Percentiles rank a stretch among this genome's conserved stretches.
Evolutionary conservation across 2,888 invertebrate genomes (phyloP).

Genomic region (Ochlodes sylvanus): DNA sequence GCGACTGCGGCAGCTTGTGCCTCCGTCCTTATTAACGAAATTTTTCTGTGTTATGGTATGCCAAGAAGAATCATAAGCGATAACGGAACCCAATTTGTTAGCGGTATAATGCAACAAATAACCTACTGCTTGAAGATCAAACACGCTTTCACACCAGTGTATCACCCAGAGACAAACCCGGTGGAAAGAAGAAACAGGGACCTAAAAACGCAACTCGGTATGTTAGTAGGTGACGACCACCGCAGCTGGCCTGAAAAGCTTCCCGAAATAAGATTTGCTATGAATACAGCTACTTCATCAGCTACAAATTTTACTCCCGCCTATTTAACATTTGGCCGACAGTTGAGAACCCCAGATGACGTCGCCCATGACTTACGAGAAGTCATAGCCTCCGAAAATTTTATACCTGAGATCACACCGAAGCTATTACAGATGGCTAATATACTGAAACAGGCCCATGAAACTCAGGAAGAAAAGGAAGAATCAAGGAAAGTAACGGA

Average conservation of each 20-base stretch:
- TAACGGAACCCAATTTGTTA: no score
- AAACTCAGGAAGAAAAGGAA: no score
- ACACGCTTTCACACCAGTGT: slow-evolving; percentile 47
- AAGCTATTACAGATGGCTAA: background rate
- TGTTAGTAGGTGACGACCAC: slow-evolving; percentile 45
- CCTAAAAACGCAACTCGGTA: slow-evolving; percentile 47
- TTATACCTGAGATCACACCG: background rate
- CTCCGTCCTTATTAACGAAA: slow-evolving; percentile 35
- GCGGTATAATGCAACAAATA: slow-evolving; percentile 44
- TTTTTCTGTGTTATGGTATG: slow-evolving; percentile 42
- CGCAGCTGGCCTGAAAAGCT: slow-evolving; percentile 40
- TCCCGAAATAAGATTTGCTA: no score
- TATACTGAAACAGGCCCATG: background rate
- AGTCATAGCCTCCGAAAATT: background rate
- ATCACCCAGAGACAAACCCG: slow-evolving; percentile 55
- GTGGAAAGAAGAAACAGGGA: no score
- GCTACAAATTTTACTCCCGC: no score
- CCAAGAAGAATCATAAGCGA: slow-evolving; percentile 42
- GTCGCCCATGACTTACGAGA: background rate
- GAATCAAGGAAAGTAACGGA: background rate
- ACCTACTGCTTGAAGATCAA: slow-evolving; percentile 36
- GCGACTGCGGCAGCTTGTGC: slow-evolving; percentile 42
- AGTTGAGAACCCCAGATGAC: background rate
- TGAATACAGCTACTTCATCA: no score
- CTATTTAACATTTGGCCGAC: background rate